phyloP scores from a whole-genome alignment of 2,888 invertebrate genomes.

The Diogma glabrata region DNA sequence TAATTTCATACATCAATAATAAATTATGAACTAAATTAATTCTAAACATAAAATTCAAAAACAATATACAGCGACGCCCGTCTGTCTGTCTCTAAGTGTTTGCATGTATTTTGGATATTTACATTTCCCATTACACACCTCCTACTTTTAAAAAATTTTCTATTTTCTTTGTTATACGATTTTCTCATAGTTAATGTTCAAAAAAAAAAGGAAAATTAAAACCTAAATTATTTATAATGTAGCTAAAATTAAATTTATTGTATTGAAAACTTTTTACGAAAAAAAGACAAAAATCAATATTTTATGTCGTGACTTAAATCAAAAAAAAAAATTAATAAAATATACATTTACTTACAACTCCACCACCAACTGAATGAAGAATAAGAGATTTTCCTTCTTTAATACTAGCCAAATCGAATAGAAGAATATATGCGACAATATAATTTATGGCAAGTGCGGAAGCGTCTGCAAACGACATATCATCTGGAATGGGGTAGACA shows the following conservation, averaged over 20 bases:
- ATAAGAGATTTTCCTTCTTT: conserved; percentile 68
- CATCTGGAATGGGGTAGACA: conserved; percentile 64
- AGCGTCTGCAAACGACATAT: conserved; percentile 66
- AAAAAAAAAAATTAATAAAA: no score
- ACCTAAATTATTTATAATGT: no score
- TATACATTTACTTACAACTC: conserved; percentile 58
- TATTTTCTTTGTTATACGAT: no score
- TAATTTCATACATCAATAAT: no score
- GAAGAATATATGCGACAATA: conserved; percentile 71
- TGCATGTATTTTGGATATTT: conserved; percentile 2
- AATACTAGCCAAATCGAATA: conserved; percentile 72
- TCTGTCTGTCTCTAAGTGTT: conserved; percentile 10
- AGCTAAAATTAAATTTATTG: no score
- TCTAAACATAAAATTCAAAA: conserved; percentile 1
- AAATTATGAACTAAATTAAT: no score
- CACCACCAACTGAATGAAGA: conserved; percentile 77
- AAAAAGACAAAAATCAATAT: no score
- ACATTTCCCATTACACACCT: neutral
- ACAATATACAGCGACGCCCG: conserved; percentile 8
- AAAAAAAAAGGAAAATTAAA: neutral
- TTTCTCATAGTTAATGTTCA: no score
- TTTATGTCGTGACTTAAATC: no score
- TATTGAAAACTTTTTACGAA: no score
- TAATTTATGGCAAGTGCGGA: conserved; percentile 79
- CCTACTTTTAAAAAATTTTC: no score